Evolutionary conservation across 64 coral and sea anemone genomes (phyloP).

Genomic region (Pocillopora verrucosa): DNA sequence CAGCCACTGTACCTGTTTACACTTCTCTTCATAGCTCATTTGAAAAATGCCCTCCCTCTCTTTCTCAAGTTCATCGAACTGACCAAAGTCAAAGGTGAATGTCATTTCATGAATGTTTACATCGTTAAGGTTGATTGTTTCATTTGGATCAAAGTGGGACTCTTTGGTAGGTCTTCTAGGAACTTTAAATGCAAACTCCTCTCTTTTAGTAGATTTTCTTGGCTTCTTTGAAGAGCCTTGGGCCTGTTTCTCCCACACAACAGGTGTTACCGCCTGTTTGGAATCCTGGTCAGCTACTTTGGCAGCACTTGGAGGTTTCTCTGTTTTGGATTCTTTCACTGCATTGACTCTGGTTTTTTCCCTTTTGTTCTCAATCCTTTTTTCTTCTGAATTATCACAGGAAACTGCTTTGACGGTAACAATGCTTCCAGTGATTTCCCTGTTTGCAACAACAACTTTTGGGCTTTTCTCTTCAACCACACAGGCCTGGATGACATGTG

Average conservation of each 20-base stretch:
- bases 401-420: neutral
- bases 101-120: constrained; percentile 97
- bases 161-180: constrained; percentile 26
- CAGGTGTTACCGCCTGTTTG: neutral
- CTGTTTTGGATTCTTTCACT: neutral
- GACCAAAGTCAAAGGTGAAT: constrained; percentile 89
- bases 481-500: constrained; percentile 18
- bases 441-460: neutral
- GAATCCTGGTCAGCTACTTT: neutral
- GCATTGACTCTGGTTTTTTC: neutral
- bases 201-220: constrained; percentile 15
- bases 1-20: constrained; percentile 48
- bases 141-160: constrained; percentile 39
- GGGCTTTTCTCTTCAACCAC: neutral
- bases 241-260: neutral
- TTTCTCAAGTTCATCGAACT: constrained; percentile 83
- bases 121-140: constrained; percentile 85
- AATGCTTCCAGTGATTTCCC: neutral
- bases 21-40: constrained; percentile 91
- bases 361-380: neutral
- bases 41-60: constrained; percentile 86
- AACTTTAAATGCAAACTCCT: constrained; percentile 42
- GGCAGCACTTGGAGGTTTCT: neutral
- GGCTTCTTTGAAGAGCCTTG: neutral
- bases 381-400: neutral